Evolutionary conservation across 2,797 vertebrate species (phyloP).

Genomic region (Huso huso): DNA sequence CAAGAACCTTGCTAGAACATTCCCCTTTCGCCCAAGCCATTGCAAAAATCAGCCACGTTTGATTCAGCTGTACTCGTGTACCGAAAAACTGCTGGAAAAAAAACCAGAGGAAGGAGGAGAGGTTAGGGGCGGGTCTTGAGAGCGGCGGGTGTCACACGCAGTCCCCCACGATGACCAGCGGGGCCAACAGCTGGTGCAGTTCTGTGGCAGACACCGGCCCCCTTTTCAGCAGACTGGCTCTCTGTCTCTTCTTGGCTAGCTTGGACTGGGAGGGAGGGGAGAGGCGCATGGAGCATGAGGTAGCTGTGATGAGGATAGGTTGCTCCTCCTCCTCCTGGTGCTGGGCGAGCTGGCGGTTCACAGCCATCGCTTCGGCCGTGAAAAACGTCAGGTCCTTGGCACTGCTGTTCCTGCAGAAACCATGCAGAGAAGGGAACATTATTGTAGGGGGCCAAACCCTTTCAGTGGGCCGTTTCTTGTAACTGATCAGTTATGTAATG

Average conservation of each 20-base stretch:
- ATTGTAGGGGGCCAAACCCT: no score
- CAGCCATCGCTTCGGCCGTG: constrained; percentile 85
- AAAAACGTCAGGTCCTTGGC: constrained; percentile 94
- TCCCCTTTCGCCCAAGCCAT: constrained; percentile 23
- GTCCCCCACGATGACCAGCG: constrained; percentile 83
- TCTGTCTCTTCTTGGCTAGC: constrained; percentile 82
- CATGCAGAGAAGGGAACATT: no score
- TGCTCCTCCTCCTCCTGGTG: constrained; percentile 72
- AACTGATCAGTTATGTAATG: no score
- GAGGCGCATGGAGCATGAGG: constrained; percentile 79
- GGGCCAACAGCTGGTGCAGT: constrained; percentile 71
- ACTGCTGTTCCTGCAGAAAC: constrained; percentile 75
- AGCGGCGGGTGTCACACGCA: constrained; percentile 58
- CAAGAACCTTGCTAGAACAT: constrained; percentile 48
- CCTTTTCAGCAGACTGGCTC: constrained; percentile 66
- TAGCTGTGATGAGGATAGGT: constrained; percentile 69
- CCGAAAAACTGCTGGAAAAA: no score
- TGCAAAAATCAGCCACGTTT: constrained; percentile 24
- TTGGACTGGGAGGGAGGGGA: constrained; percentile 85
- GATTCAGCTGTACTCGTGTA: no score
- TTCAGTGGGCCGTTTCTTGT: no score
- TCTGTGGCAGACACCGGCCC: constrained; percentile 64
- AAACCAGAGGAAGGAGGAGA: neutral
- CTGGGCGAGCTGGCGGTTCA: constrained; percentile 87
- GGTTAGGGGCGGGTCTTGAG: constrained; percentile 27